Conservation (phyloP, 2,888 invertebrate genomes). For the Hartigia nigra region DNA sequence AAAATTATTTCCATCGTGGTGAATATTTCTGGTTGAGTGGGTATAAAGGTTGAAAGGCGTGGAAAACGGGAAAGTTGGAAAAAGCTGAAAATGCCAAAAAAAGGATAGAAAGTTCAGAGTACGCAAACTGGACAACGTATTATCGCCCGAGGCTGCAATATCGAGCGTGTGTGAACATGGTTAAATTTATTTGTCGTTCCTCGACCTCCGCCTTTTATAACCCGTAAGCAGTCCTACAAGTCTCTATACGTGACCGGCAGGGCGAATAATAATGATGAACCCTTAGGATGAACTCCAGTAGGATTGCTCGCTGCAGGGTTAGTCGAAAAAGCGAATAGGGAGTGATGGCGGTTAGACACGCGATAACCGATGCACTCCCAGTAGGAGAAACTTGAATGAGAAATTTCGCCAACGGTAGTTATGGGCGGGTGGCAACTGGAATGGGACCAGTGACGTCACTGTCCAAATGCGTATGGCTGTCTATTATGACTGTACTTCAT, state of each 20-base stretch:
- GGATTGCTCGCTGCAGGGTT: neutral
- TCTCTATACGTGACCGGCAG: neutral
- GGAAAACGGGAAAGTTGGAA: neutral
- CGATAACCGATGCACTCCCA: neutral
- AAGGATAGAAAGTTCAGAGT: neutral
- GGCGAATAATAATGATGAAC: neutral
- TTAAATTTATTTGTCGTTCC: neutral
- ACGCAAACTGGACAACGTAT: constrained; percentile 30
- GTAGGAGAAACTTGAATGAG: neutral
- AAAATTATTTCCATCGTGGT: neutral
- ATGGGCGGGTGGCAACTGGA: neutral
- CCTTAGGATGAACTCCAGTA: neutral
- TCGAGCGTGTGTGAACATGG: constrained; percentile 25
- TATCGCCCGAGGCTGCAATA: constrained; percentile 44
- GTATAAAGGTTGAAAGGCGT: neutral
- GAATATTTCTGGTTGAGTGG: neutral
- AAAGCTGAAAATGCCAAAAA: neutral
- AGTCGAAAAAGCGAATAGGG: neutral
- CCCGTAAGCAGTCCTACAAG: neutral
- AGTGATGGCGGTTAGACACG: neutral
- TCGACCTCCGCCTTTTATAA: neutral
- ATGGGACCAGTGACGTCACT: neutral
- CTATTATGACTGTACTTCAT: neutral
- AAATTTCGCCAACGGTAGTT: neutral
- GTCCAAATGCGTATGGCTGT: neutral